Conservation (phyloP, 2,797 vertebrate genomes). For the Coccyzus lansbergi region DNA sequence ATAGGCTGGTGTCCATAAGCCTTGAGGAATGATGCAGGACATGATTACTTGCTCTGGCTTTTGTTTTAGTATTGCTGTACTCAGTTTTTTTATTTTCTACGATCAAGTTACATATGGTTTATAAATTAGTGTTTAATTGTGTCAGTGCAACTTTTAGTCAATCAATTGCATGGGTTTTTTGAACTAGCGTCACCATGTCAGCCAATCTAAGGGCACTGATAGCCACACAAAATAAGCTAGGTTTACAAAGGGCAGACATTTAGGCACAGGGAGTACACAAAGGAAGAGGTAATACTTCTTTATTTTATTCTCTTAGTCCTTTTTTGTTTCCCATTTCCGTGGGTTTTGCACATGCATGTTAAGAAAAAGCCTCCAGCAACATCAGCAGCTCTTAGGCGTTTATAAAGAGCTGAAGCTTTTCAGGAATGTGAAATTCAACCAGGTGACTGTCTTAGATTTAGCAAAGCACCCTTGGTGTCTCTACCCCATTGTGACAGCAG, state of each 20-base stretch:
- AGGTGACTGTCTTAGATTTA: not conserved
- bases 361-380: no score
- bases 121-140: not conserved
- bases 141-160: not conserved
- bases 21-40: not conserved
- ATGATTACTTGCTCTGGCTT: not conserved
- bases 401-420: not conserved
- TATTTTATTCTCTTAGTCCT: not conserved
- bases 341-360: rapidly evolving
- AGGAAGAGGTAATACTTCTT: not conserved
- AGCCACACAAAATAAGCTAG: not conserved
- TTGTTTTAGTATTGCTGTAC: not conserved
- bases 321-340: not conserved
- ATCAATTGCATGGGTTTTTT: not conserved
- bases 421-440: not conserved
- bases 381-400: not conserved
- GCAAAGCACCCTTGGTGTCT: not conserved
- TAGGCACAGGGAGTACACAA: not conserved
- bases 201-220: not conserved
- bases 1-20: not conserved
- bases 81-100: not conserved
- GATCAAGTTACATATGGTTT: not conserved
- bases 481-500: not conserved
- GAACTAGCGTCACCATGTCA: not conserved
- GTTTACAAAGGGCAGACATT: not conserved